Evolutionary conservation across 64 coral and sea anemone species (phyloP).

Genomic region (Stichodactyla helianthus): DNA sequence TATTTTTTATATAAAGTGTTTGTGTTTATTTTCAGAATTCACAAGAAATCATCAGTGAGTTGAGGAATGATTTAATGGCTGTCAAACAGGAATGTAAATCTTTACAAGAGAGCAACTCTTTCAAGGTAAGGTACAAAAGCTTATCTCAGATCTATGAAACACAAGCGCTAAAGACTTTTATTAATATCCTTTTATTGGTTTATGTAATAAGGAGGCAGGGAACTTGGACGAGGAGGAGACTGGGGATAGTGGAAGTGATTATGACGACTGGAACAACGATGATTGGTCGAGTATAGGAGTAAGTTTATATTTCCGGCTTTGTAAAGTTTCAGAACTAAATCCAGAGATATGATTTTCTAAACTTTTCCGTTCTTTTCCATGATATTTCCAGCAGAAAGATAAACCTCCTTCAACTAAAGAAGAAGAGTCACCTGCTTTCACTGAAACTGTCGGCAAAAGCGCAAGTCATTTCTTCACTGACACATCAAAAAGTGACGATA

Average conservation of each 20-base stretch:
- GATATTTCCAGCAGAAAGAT: neutral
- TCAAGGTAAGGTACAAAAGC: neutral
- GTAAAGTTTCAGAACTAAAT: neutral
- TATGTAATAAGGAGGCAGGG: neutral
- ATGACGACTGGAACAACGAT: slow-evolving; percentile 94
- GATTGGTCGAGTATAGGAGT: slow-evolving; percentile 58
- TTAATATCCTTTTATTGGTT: neutral
- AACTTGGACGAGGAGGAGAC: slow-evolving; percentile 15
- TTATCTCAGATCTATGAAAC: neutral
- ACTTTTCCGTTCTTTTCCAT: neutral
- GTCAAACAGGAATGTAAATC: slow-evolving; percentile 68
- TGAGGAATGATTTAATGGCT: slow-evolving; percentile 64
- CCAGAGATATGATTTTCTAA: neutral
- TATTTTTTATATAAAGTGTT: neutral
- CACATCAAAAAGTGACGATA: neutral
- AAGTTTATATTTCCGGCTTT: slow-evolving; percentile 20
- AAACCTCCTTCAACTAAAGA: neutral
- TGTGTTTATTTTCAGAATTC: neutral
- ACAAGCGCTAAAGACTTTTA: neutral
- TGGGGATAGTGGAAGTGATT: slow-evolving; percentile 92
- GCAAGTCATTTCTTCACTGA: slow-evolving; percentile 16
- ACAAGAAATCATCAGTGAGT: slow-evolving; percentile 34
- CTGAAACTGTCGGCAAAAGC: neutral
- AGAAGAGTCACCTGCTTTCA: neutral
- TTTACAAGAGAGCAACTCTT: slow-evolving; percentile 23